Evolutionary conservation across 2,113 vertebrate species (phyloP).

Genomic region (Dipodomys spectabilis): DNA sequence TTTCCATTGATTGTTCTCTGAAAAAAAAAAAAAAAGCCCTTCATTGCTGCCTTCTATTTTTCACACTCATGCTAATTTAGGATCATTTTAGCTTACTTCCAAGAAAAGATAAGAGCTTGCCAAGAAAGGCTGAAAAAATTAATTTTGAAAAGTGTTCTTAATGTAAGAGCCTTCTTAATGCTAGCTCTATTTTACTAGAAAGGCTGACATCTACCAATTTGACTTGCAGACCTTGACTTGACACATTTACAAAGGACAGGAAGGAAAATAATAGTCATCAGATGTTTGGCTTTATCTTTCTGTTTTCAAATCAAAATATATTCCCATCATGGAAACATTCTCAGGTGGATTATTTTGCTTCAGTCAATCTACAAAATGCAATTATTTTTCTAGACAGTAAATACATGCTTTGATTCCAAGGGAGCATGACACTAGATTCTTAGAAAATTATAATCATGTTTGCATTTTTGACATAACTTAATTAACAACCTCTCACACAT

Average conservation of each 20-base stretch:
- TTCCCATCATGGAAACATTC: background rate
- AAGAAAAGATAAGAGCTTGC: conserved; percentile 23
- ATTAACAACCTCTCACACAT: conserved; percentile 35
- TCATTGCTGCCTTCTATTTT: background rate
- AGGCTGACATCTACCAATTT: background rate
- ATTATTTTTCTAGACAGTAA: conserved; percentile 30
- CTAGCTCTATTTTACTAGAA: background rate
- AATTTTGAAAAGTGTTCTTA: conserved; percentile 49
- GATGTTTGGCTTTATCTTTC: background rate
- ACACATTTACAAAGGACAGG: background rate
- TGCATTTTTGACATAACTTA: conserved; percentile 47
- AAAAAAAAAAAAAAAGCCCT: background rate
- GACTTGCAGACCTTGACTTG: background rate
- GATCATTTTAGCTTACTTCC: conserved; percentile 22
- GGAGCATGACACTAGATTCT: background rate
- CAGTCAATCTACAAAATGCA: background rate
- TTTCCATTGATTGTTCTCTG: conserved; percentile 55
- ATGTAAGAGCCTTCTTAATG: background rate
- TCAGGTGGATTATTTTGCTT: background rate
- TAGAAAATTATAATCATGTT: conserved; percentile 44
- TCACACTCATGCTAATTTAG: background rate
- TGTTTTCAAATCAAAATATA: background rate
- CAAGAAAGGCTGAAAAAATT: conserved; percentile 47
- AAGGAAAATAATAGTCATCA: background rate
- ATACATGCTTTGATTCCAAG: conserved; percentile 16